These are phyloP conservation scores for Pluvianellus socialis DNA, from an alignment of 2,113 vertebrate species.

Conservation along the genomic window DNA sequence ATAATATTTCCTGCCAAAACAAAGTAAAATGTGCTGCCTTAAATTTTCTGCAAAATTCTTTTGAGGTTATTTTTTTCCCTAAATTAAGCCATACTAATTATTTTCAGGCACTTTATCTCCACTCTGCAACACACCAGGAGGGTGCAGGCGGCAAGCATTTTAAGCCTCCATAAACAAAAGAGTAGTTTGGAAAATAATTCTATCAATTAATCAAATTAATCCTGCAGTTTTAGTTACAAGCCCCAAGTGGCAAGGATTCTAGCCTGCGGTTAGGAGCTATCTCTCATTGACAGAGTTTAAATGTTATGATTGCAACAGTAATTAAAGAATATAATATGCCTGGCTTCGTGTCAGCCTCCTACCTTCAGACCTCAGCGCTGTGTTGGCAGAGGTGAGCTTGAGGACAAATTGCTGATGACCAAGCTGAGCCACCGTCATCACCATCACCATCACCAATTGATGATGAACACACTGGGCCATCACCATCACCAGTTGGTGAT, in stretches of 20 bases:
- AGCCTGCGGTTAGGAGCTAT: constrained; percentile 65
- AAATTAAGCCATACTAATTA: constrained; percentile 79
- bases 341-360: neutral
- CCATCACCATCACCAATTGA: neutral
- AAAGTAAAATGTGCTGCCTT: constrained; percentile 42
- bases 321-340: constrained; percentile 60
- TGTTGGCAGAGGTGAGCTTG: constrained; percentile 13
- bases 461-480: neutral
- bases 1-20: constrained; percentile 58
- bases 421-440: neutral
- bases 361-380: neutral
- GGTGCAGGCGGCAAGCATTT: constrained; percentile 65
- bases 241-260: constrained; percentile 73
- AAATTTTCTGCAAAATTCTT: constrained; percentile 68
- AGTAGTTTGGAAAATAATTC: constrained; percentile 76
- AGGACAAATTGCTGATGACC: neutral
- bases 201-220: constrained; percentile 82
- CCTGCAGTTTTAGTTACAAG: constrained; percentile 77
- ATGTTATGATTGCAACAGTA: constrained; percentile 58
- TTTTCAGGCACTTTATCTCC: constrained; percentile 77
- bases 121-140: constrained; percentile 72
- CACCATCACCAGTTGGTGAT: rapidly evolving
- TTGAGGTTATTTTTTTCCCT: constrained; percentile 63
- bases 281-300: constrained; percentile 63
- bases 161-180: constrained; percentile 78